Evolutionary conservation across 2,797 vertebrate genomes (phyloP).

Genomic region (Cirrhinus molitorella): DNA sequence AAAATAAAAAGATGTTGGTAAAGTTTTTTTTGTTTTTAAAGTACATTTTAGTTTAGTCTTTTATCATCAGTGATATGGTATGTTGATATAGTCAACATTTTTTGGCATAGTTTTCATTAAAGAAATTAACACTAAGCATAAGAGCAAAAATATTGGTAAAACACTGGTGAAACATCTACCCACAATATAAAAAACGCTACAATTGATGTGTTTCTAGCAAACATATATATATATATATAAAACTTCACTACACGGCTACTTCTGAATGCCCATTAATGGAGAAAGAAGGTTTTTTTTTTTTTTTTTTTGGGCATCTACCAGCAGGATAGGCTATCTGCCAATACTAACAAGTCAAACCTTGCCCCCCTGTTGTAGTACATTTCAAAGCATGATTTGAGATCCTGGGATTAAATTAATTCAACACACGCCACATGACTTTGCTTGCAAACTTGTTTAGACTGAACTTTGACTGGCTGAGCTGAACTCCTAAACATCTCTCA

Average conservation of each 20-base stretch:
- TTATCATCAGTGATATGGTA: too few relatives aligned
- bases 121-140: too few relatives aligned
- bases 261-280: background rate
- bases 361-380: background rate
- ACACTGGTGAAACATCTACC: background rate
- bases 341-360: background rate
- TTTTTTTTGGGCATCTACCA: background rate
- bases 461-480: conserved; percentile 40
- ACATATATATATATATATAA: background rate
- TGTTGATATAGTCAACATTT: too few relatives aligned
- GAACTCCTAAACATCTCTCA: conserved; percentile 35
- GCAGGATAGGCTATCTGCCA: background rate
- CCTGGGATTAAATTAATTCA: background rate
- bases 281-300: too few relatives aligned
- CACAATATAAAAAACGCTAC: too few relatives aligned
- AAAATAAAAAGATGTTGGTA: too few relatives aligned
- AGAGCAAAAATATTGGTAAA: too few relatives aligned
- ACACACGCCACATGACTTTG: conserved; percentile 7
- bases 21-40: too few relatives aligned
- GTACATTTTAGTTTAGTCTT: too few relatives aligned
- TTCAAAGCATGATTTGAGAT: conserved; percentile 18
- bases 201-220: background rate
- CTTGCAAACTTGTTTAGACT: conserved; percentile 33
- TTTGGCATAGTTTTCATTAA: too few relatives aligned
- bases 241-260: background rate